Percentiles rank a stretch among this genome's conserved stretches.
phyloP scores from a whole-genome alignment of 2,113 vertebrate genomes.

The Grallaria varia region DNA sequence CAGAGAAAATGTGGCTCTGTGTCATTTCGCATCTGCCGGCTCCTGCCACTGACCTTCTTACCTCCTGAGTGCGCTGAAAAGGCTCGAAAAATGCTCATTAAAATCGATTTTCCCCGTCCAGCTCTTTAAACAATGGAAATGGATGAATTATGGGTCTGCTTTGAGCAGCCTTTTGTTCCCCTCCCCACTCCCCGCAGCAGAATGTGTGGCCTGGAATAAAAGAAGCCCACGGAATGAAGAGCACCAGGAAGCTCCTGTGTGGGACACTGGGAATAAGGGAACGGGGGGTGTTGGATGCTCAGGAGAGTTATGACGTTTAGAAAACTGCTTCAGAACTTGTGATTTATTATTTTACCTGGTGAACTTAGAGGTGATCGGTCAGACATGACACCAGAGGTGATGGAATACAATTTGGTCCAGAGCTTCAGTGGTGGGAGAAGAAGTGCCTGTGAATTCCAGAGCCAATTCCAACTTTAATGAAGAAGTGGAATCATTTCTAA shows the following conservation, averaged over 20 bases:
- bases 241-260: not conserved
- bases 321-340: not conserved
- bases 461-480: not conserved
- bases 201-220: not conserved
- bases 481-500: not conserved
- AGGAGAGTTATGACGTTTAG: not conserved
- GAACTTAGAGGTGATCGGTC: rapidly evolving
- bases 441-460: not conserved
- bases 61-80: not conserved
- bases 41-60: not conserved
- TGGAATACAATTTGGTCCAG: too few relatives aligned
- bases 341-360: not conserved
- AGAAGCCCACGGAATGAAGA: not conserved
- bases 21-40: not conserved
- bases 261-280: not conserved
- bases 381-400: not conserved
- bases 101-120: slow-evolving; percentile 32
- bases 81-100: slow-evolving; percentile 3
- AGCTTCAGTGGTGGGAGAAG: not conserved
- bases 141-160: not conserved
- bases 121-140: not conserved
- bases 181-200: not conserved
- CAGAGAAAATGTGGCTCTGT: not conserved
- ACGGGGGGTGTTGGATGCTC: not conserved
- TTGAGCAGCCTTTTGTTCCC: not conserved